Base-by-base conservation (phyloP, 2,888 invertebrate species). In the Meandrusa payeni region DNA sequence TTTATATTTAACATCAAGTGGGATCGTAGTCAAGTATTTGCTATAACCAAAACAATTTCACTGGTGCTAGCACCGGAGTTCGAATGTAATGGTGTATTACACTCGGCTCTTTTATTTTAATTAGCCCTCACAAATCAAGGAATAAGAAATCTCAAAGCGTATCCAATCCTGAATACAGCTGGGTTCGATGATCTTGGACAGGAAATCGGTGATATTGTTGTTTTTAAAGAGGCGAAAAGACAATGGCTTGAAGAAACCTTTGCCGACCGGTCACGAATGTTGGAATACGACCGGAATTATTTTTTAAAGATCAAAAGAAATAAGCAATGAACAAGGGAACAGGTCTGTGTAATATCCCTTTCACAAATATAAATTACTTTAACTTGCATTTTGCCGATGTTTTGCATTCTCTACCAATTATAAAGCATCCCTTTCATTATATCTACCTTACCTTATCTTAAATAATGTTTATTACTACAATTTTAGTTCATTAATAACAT, bases 181-280 rank as follows among this genome's bases (percentile, higher is more conserved):
- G 17, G 38, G 50, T 51, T 47, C 47, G 41, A 47, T 32, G 29
- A 40, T 44, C 47, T n/a, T 36, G 9, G n/a, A 22, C 48, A 50
- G 54, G 52, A 52, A 54, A 42, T 43, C 24, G 22, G 37, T 43
- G 36, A 43, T 43, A 43, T 43, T 43, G 42, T 43, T 43, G 23
- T 37, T 31, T 31, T 31, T 12, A 37, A 43, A 43, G 23, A 24
- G 42, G 24, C 19, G n/a, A 29, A 15, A 34, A 43, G 29, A 43
- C 42, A 43, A 43, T 43, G 37, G 41, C n/a, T 24, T 3, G 13
- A 26, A 34, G 37, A 37, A 43, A 24, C 42, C 12, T 43, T 37
- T 29, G 23, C 22, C 6, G 7, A 1, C 31, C 36, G 20, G 37
- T 36, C 42, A 43, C 42, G 42, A 31, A 29, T 13, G 15, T 15